A percentile compares a stretch with the other conserved stretches of the same genome.
Evolutionary conservation across 2,888 invertebrate genomes (phyloP).

Genomic region (Agonopterix arenella): DNA sequence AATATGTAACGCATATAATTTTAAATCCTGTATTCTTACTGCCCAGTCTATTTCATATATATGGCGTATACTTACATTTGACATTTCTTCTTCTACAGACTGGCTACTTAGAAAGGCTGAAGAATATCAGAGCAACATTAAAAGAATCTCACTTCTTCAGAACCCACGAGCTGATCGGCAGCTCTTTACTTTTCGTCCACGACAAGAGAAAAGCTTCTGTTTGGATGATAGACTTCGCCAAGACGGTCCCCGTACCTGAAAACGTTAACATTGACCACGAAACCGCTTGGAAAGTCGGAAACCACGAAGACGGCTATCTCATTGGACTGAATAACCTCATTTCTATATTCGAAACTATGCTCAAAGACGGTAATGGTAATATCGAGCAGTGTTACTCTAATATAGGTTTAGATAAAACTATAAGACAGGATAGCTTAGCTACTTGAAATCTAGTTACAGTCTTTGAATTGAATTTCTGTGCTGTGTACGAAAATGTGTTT

Average conservation of each 20-base stretch:
- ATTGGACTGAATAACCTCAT: constrained; percentile 94
- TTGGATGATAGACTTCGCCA: constrained; percentile 99
- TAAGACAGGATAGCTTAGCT: constrained; percentile 56
- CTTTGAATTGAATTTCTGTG: constrained; percentile 25
- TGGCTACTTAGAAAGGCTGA: constrained; percentile 89
- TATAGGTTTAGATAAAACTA: constrained; percentile 34
- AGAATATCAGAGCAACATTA: constrained; percentile 88
- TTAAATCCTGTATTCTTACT: too few species aligned
- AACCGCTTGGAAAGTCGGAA: constrained; percentile 93
- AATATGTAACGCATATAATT: too few species aligned
- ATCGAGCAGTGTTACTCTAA: constrained; percentile 49
- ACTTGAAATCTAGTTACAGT: constrained; percentile 46
- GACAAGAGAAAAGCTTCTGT: constrained; percentile 91
- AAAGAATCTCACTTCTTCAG: constrained; percentile 93
- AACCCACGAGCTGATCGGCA: constrained; percentile 95
- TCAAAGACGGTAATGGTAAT: constrained; percentile 62
- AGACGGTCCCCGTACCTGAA: constrained; percentile 89
- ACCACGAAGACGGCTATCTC: constrained; percentile 97
- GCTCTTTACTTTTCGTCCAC: constrained; percentile 96
- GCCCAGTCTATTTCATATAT: neutral
- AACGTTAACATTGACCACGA: constrained; percentile 86
- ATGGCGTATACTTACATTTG: too few species aligned
- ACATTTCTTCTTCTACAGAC: constrained; percentile 74
- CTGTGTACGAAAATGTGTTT: constrained; percentile 24
- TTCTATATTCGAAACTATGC: constrained; percentile 85